phyloP scores from a whole-genome alignment of 2,113 vertebrate genomes.

The Oryzias melastigma region DNA sequence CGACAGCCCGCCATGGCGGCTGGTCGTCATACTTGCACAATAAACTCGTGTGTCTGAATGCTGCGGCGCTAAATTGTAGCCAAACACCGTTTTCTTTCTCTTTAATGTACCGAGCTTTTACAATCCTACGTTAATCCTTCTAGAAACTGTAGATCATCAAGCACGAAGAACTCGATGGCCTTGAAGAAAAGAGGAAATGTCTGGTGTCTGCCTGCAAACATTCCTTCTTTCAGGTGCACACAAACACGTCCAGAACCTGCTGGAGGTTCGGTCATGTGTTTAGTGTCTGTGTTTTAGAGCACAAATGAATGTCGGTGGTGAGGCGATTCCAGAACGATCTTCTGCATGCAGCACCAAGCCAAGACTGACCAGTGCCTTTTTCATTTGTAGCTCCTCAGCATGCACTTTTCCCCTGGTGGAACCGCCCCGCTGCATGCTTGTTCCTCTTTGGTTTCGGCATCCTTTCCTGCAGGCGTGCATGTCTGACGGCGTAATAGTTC shows the following conservation, averaged over 20 bases:
- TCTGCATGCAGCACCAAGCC: slow-evolving; percentile 55
- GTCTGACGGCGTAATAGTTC: slow-evolving; percentile 14
- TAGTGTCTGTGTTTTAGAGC: slow-evolving; percentile 5
- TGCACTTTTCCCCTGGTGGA: slow-evolving; percentile 14
- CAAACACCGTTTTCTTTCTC: slow-evolving; percentile 8
- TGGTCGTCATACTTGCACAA: slow-evolving; percentile 11
- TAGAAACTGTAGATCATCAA: slow-evolving; percentile 4
- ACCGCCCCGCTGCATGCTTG: slow-evolving; percentile 31
- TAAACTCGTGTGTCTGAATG: slow-evolving; percentile 13
- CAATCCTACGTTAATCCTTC: slow-evolving; percentile 22
- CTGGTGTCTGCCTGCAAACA: slow-evolving; percentile 35
- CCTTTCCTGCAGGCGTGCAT: not conserved
- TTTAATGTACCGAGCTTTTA: slow-evolving; percentile 12
- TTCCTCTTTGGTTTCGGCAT: slow-evolving; percentile 1
- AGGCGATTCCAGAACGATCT: slow-evolving; percentile 14
- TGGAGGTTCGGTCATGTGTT: not conserved
- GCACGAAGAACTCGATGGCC: not conserved
- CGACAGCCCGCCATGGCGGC: not conserved
- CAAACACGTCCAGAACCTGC: not conserved
- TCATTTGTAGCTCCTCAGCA: slow-evolving; percentile 35
- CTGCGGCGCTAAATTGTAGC: slow-evolving; percentile 16
- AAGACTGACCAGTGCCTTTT: slow-evolving; percentile 66
- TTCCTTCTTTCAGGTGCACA: slow-evolving; percentile 44
- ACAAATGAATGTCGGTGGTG: slow-evolving; percentile 10
- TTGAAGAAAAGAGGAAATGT: not conserved